Evolutionary conservation across 2,797 vertebrate species (phyloP), one percentile per base, ranked within the genome.

Genomic region (Poeciliopsis turneri): DNA sequence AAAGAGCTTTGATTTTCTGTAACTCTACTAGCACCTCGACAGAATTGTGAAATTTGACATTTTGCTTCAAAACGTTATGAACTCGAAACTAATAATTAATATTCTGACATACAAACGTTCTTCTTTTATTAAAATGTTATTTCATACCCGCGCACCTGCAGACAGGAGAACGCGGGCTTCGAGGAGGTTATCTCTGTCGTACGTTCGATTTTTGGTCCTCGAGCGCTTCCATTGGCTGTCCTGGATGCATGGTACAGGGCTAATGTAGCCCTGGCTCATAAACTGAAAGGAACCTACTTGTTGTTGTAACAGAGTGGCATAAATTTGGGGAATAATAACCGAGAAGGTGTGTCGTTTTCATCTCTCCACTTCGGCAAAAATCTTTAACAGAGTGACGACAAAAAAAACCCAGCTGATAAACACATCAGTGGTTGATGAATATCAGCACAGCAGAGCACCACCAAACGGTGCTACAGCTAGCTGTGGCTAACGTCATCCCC

Each of bases 391-490:
- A 64, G 9, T 28, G 36, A 18, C 39, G 39, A 72, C 1, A 39
- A 72, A 84, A 36, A 36, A 36, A 36, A 36, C 0, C 1, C 69
- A 77, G 11, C 49, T 76, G 39, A 49, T 7, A 73, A 64, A 64
- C 30, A 49, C 18, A 25, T n/a, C 13, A 61, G 20, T 59, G 12
- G 70, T 25, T 4, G 33, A 30, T 59, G 39, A 3, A 51, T 30
- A n/a, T 30, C 66, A 47, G 3, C 59, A 46, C 9, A 72, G 72
- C n/a, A 69, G 49, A 66, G 55, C 30, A 73, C 71, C 59, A 43
- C 53, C 51, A 33, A 72, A 59, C 18, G 18, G 43, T 8, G 77
- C 81, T 78, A 16, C 28, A 66, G 90, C 86, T 90, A 88, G 33
- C 74, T 2, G 68, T 16, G 5, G 85, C 84, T 84, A 81, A 53